Conservation (phyloP, 2,113 vertebrate species). For the Oenanthe melanoleuca region DNA sequence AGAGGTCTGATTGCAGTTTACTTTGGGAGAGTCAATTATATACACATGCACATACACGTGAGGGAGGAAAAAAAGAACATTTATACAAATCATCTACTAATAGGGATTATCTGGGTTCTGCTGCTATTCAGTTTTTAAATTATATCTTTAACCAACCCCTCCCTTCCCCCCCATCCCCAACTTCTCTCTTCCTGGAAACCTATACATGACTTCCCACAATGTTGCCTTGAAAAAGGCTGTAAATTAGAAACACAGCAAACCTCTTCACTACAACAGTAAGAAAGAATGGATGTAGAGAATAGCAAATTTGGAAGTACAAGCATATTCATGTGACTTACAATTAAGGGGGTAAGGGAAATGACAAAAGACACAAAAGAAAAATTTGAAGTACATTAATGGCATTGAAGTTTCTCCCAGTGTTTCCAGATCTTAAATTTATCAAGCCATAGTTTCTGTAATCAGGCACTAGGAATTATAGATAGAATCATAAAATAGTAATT, state of each 20-base stretch:
- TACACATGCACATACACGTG: neutral
- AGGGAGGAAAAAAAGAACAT: neutral
- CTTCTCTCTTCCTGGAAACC: neutral
- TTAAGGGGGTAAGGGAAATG: conserved; percentile 46
- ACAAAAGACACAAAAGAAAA: conserved; percentile 45
- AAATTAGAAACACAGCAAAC: conserved; percentile 52
- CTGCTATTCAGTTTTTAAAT: conserved; percentile 47
- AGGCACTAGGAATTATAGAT: conserved; percentile 66
- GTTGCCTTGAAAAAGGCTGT: conserved; percentile 9
- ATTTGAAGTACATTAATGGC: conserved; percentile 28
- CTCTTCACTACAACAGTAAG: conserved; percentile 10
- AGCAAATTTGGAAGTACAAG: conserved; percentile 44
- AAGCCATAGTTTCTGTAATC: conserved; percentile 72
- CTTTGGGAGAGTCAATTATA: conserved; percentile 29
- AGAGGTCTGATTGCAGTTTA: conserved; percentile 30
- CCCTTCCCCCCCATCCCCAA: neutral
- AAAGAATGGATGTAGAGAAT: conserved; percentile 29
- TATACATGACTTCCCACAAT: conserved; percentile 32
- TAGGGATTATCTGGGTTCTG: conserved; percentile 28
- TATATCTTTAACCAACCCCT: neutral
- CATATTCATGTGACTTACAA: conserved; percentile 25
- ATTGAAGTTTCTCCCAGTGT: conserved; percentile 39
- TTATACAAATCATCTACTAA: conserved; percentile 27
- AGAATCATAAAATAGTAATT: conserved; percentile 25
- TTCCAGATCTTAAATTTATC: conserved; percentile 41